Conservation (phyloP, 2,113 vertebrate species). For the Poeciliopsis occidentalis region DNA sequence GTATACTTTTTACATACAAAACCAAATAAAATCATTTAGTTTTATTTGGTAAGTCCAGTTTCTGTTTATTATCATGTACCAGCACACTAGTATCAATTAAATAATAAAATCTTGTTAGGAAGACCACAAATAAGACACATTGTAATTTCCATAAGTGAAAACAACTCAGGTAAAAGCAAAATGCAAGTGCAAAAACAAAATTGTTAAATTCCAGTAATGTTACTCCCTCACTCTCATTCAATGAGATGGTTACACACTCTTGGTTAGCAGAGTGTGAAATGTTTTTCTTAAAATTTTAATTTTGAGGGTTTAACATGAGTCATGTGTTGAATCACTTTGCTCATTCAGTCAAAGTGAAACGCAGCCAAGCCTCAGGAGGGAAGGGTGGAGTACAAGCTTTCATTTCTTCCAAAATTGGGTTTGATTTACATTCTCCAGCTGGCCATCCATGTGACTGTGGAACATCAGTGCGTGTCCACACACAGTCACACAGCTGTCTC, state of each 20-base stretch:
- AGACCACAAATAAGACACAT: neutral
- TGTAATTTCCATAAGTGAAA: neutral
- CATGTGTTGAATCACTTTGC: neutral
- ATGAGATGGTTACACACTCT: neutral
- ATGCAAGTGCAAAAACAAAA: neutral
- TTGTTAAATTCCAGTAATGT: neutral
- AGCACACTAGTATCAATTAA: neutral
- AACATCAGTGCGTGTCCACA: slow-evolving; percentile 7
- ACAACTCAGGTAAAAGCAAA: neutral
- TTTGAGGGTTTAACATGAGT: neutral
- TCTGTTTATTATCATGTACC: neutral
- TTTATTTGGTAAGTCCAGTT: neutral
- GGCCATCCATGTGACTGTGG: slow-evolving; percentile 51
- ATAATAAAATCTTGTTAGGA: neutral
- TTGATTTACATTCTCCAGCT: slow-evolving; percentile 47
- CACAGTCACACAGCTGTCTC: slow-evolving; percentile 55
- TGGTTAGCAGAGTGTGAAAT: neutral
- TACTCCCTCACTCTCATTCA: neutral
- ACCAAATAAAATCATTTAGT: too few species aligned
- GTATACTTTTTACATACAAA: too few species aligned
- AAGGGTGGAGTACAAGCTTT: slow-evolving; percentile 52
- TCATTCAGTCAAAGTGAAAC: neutral
- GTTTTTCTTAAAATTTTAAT: neutral
- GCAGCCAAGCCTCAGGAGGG: slow-evolving; percentile 41
- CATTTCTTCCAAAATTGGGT: slow-evolving; percentile 70